A percentile compares a stretch with the other conserved stretches of the same genome.
Evolutionary conservation across 2,797 vertebrate genomes (phyloP).

Genomic region (Typhlichthys subterraneus): DNA sequence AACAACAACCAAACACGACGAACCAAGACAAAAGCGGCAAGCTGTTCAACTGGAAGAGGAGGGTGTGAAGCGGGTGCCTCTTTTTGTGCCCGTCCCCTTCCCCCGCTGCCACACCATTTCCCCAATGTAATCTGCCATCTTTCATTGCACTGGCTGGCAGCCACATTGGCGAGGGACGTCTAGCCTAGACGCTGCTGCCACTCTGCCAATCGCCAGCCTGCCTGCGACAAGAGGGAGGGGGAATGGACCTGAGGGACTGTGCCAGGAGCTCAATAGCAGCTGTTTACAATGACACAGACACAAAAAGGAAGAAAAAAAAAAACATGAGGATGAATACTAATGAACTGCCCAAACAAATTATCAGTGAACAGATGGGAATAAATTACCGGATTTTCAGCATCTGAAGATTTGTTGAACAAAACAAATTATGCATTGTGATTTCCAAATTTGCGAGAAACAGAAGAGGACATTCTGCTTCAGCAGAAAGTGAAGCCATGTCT

Average conservation of each 20-base stretch:
- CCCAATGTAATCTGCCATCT: constrained; percentile 59
- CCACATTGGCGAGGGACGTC: constrained; percentile 50
- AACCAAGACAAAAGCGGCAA: constrained; percentile 64
- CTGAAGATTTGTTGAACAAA: constrained; percentile 31
- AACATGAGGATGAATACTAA: constrained; percentile 78
- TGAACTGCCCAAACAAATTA: constrained; percentile 72
- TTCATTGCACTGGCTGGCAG: constrained; percentile 65
- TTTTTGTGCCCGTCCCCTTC: constrained; percentile 59
- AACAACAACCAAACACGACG: constrained; percentile 50
- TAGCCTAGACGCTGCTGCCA: constrained; percentile 72
- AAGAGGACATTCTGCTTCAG: constrained; percentile 45
- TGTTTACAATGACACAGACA: constrained; percentile 79
- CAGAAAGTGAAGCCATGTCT: constrained; percentile 49
- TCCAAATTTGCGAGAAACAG: constrained; percentile 24
- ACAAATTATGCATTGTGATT: constrained; percentile 22
- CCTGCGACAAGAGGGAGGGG: constrained; percentile 48
- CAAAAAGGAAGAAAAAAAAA: constrained; percentile 62
- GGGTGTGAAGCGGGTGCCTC: constrained; percentile 51
- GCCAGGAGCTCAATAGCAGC: constrained; percentile 76
- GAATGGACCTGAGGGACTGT: constrained; percentile 74
- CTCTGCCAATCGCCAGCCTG: constrained; percentile 73
- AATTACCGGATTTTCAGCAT: constrained; percentile 42
- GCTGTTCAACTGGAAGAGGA: constrained; percentile 58
- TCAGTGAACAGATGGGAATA: constrained; percentile 60
- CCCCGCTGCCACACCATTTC: constrained; percentile 49